These are phyloP conservation scores for Mungos mungo DNA, from an alignment of 2,113 vertebrate genomes.

Conservation along the genomic window DNA sequence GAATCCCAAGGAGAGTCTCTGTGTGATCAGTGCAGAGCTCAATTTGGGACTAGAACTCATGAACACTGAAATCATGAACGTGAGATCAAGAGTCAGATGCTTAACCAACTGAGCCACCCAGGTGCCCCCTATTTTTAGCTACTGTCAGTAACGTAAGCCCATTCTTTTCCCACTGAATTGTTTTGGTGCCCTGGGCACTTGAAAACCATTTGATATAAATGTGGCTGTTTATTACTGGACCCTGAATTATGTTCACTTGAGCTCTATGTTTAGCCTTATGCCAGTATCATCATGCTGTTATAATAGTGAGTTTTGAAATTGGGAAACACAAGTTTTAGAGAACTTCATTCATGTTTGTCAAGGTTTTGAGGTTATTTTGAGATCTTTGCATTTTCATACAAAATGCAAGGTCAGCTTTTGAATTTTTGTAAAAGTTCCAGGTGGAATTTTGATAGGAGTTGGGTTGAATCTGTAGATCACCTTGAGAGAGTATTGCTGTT, in stretches of 20 bases:
- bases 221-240: background rate
- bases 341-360: background rate
- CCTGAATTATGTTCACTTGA: background rate
- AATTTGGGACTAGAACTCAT: no score
- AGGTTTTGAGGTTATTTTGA: background rate
- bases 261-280: background rate
- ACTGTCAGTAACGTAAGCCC: background rate
- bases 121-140: background rate
- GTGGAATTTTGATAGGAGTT: background rate
- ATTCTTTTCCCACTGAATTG: background rate
- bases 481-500: background rate
- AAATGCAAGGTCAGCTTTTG: background rate
- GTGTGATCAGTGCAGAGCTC: no score
- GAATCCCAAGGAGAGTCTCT: no score
- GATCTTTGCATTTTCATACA: background rate
- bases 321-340: background rate
- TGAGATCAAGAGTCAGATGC: no score
- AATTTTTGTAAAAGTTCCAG: background rate
- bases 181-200: background rate
- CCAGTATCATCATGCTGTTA: background rate
- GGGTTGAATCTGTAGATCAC: background rate
- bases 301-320: background rate
- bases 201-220: background rate
- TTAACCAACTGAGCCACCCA: no score
- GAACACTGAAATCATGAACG: no score